phyloP scores from a whole-genome alignment of 2,888 invertebrate genomes.

The Megamerina dolium region DNA sequence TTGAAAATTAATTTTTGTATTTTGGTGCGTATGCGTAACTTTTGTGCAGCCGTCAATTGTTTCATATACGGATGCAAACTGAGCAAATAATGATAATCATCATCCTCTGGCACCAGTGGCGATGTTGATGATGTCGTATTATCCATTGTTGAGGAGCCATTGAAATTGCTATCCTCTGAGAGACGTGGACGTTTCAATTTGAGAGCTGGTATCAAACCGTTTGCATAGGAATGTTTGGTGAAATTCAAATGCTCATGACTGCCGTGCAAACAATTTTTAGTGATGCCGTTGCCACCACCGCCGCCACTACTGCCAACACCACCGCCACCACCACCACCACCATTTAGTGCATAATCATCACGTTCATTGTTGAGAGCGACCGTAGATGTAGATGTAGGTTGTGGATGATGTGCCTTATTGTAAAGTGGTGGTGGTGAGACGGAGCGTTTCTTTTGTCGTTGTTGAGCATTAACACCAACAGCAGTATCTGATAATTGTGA shows the following conservation, averaged over 20 bases:
- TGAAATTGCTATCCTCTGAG: constrained; percentile 45
- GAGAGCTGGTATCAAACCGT: constrained; percentile 42
- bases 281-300: constrained; percentile 7
- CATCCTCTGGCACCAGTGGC: constrained; percentile 43
- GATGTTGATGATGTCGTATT: constrained; percentile 25
- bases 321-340: no score
- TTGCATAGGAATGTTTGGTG: constrained; percentile 40
- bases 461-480: constrained; percentile 2
- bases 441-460: constrained; percentile 32
- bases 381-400: constrained; percentile 22
- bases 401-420: constrained; percentile 43
- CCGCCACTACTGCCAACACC: no score
- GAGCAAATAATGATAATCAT: constrained; percentile 48
- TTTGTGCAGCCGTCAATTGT: constrained; percentile 46
- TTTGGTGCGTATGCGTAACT: constrained; percentile 47
- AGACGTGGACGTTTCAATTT: constrained; percentile 44
- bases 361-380: constrained; percentile 30
- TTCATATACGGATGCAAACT: constrained; percentile 49
- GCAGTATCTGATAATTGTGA: constrained; percentile 19
- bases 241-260: constrained; percentile 39
- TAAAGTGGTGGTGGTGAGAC: constrained; percentile 43
- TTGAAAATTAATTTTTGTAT: constrained; percentile 50
- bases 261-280: constrained; percentile 21
- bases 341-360: constrained; percentile 30
- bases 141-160: constrained; percentile 47